Base-by-base conservation (phyloP, 2,797 vertebrate genomes). In the Sus cebifrons region DNA sequence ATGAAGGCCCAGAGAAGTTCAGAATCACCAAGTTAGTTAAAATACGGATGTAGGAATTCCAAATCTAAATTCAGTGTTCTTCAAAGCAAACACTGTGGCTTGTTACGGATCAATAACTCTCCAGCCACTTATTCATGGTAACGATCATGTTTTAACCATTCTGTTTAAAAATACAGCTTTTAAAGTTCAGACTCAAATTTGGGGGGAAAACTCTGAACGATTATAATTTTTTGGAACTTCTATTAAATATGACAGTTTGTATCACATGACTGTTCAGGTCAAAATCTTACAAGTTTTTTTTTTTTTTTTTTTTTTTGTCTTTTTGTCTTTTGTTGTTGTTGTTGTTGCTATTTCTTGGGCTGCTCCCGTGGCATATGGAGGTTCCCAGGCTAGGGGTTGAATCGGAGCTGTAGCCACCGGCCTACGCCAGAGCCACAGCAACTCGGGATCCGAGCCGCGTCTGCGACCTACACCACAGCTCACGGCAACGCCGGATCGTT, bases 161-260 rank as follows among this genome's bases (percentile, higher is more conserved):
- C 44, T 88, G 16, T 67, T 95, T 96, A 85, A 89, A 95, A 95
- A 87, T 0, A 73, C 5, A 62, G 44, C 25, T 73, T 94, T 56
- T 21, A 70, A 90, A 93, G 89, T 89, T 71, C 32, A 89, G 64
- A 54, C n/a, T 73, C 78, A 68, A 94, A 67, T 36, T 94, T 84
- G 54, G 9, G 64, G 36, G 15, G 7, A 77, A 89, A 96, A 86
- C 0, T 14, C 29, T n/a, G n/a, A 94, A 77, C 40, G 79, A 82
- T 17, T 25, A 7, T 0, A 82, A 58, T 52, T 93, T 86, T 89
- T 58, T 10, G 32, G 56, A 81, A 91, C 96, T 40, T 83, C 36
- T 81, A 36, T n/a, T 70, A 74, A 77, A 62, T 27, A 62, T 6
- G 52, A 81, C 4, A 49, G 32, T 60, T 52, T 83, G 27, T 36